Conservation (phyloP, 2,888 invertebrate genomes). For the Plutella xylostella region DNA sequence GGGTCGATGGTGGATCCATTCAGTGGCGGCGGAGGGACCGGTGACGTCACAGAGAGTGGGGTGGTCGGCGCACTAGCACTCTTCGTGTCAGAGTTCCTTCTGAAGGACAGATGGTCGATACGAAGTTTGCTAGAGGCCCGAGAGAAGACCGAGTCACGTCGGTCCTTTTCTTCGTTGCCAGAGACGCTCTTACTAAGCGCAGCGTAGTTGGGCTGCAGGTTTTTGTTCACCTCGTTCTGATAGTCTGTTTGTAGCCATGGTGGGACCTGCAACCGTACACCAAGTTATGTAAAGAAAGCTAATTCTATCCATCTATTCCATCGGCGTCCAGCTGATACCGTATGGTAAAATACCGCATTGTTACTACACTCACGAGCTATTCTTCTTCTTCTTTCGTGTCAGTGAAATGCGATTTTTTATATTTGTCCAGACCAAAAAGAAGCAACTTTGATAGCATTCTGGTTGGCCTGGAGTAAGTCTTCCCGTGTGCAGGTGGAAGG, state of each 20-base stretch:
- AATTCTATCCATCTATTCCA: too few species aligned
- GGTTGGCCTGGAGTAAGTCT: too few species aligned
- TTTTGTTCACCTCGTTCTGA: slow-evolving; percentile 61
- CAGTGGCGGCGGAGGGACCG: slow-evolving; percentile 28
- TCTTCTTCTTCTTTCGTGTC: too few species aligned
- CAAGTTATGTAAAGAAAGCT: too few species aligned
- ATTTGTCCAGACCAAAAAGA: too few species aligned
- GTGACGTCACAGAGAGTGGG: background rate
- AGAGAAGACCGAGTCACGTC: slow-evolving; percentile 36
- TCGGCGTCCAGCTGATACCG: too few species aligned
- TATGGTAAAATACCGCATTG: too few species aligned
- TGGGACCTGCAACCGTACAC: slow-evolving; percentile 81
- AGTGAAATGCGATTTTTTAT: too few species aligned
- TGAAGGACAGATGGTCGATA: slow-evolving; percentile 56
- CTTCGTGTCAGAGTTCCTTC: slow-evolving; percentile 38
- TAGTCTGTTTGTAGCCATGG: slow-evolving; percentile 80
- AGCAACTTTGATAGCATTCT: too few species aligned
- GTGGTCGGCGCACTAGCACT: slow-evolving; percentile 20
- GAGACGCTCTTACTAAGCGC: slow-evolving; percentile 49
- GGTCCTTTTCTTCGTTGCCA: slow-evolving; percentile 47
- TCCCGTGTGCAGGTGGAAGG: too few species aligned
- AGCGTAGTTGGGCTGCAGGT: slow-evolving; percentile 55
- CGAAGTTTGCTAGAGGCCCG: slow-evolving; percentile 55
- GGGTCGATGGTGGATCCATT: too few species aligned
- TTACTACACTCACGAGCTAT: too few species aligned